Percentiles rank a stretch among this genome's conserved stretches.
Evolutionary conservation across 2,113 vertebrate genomes (phyloP).

Genomic region (Syrrhaptes paradoxus): DNA sequence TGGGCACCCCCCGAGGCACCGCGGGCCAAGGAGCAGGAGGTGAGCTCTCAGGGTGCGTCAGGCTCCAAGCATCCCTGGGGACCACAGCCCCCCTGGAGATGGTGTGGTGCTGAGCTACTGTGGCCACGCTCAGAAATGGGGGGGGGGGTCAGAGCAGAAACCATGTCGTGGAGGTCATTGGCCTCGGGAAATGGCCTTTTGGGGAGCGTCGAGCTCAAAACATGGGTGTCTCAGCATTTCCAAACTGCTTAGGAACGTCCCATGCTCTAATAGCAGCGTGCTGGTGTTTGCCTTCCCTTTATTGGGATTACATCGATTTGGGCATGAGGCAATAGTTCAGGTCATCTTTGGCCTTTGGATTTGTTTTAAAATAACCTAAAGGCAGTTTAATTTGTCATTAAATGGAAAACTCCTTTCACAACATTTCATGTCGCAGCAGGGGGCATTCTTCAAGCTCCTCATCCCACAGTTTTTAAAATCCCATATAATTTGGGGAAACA

Average conservation of each 20-base stretch:
- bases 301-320: neutral
- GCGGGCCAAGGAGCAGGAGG: constrained; percentile 88
- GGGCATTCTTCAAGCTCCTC: neutral
- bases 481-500: neutral
- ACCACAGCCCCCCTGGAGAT: neutral
- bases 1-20: constrained; percentile 78
- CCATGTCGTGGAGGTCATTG: accelerated
- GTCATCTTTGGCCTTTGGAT: neutral
- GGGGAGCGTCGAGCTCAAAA: neutral
- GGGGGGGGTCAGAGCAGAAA: neutral
- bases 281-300: neutral
- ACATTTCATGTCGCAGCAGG: neutral
- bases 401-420: neutral
- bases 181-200: accelerated
- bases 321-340: neutral
- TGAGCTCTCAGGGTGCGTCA: constrained; percentile 56
- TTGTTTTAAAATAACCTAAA: neutral
- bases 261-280: neutral
- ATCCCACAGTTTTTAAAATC: neutral
- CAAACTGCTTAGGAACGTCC: neutral
- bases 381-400: neutral
- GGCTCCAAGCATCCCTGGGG: neutral
- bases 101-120: neutral
- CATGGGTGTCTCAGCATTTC: neutral
- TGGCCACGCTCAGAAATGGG: neutral